These are phyloP conservation scores for Smithornis capensis DNA, from an alignment of 2,113 vertebrate species.

Conservation along the genomic window DNA sequence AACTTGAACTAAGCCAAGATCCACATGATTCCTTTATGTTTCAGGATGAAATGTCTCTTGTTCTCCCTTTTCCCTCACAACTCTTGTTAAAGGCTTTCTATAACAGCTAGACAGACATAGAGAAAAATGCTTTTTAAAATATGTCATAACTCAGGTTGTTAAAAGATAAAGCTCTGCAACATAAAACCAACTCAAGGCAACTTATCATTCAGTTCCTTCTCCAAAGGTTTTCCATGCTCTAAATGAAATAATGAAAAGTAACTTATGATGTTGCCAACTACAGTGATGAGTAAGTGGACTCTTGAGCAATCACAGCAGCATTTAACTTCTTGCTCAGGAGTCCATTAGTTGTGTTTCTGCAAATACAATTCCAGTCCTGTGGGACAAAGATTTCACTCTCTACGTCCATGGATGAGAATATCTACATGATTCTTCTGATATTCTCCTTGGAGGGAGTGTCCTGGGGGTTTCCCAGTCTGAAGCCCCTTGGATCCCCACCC, in stretches of 20 bases:
- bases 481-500: neutral
- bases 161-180: neutral
- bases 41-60: constrained; percentile 1
- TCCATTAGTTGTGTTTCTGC: neutral
- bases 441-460: neutral
- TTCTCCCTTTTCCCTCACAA: neutral
- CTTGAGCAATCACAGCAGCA: neutral
- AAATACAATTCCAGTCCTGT: neutral
- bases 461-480: neutral
- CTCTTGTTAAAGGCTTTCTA: neutral
- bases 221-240: neutral
- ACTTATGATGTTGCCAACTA: neutral
- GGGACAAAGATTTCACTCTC: neutral
- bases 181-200: neutral
- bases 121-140: constrained; percentile 40
- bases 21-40: constrained; percentile 16
- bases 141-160: constrained; percentile 11
- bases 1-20: constrained; percentile 45
- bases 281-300: neutral
- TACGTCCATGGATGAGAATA: neutral
- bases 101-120: constrained; percentile 32
- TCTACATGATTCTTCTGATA: neutral
- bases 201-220: neutral
- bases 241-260: neutral
- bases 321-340: neutral